Evolutionary conservation across 1,140 invertebrate species (phyloP).

Genomic region (Rhynchophorus ferrugineus): DNA sequence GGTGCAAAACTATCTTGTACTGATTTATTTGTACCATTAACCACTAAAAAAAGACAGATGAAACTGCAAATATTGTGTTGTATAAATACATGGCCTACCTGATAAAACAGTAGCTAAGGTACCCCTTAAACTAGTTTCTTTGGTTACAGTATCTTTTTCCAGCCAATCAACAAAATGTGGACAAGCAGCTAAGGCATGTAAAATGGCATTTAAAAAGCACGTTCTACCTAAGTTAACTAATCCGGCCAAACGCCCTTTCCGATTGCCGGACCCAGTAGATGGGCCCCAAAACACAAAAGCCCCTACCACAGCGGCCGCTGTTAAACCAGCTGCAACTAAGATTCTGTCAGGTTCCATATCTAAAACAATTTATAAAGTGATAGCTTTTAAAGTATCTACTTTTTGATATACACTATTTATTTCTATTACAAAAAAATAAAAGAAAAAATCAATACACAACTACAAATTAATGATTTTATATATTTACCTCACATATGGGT

Average conservation of each 20-base stretch:
- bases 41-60: slow-evolving; percentile 44
- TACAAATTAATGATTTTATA: too few relatives aligned
- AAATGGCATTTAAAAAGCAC: slow-evolving; percentile 78
- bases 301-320: slow-evolving; percentile 65
- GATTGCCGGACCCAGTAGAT: slow-evolving; percentile 49
- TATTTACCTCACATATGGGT: too few relatives aligned
- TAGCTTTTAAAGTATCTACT: too few relatives aligned
- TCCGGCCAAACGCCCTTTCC: slow-evolving; percentile 63
- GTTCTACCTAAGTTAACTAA: slow-evolving; percentile 79
- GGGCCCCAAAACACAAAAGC: slow-evolving; percentile 75
- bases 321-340: slow-evolving; percentile 62
- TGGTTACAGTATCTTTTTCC: slow-evolving; percentile 45
- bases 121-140: slow-evolving; percentile 35
- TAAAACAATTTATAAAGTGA: too few relatives aligned
- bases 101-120: slow-evolving; percentile 37
- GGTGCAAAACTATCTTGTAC: slow-evolving; percentile 52
- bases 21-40: slow-evolving; percentile 69
- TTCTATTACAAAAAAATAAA: too few relatives aligned
- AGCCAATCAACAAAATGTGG: slow-evolving; percentile 76
- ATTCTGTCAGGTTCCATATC: slow-evolving; percentile 61
- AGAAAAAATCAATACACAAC: too few relatives aligned
- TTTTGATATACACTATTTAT: too few relatives aligned
- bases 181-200: slow-evolving; percentile 77
- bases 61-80: background rate
- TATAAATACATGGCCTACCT: slow-evolving; percentile 26